A percentile compares a stretch with the other conserved stretches of the same genome.
These are phyloP conservation scores for Spodoptera picta DNA, from an alignment of 2,888 invertebrate species.

Conservation along the genomic window DNA sequence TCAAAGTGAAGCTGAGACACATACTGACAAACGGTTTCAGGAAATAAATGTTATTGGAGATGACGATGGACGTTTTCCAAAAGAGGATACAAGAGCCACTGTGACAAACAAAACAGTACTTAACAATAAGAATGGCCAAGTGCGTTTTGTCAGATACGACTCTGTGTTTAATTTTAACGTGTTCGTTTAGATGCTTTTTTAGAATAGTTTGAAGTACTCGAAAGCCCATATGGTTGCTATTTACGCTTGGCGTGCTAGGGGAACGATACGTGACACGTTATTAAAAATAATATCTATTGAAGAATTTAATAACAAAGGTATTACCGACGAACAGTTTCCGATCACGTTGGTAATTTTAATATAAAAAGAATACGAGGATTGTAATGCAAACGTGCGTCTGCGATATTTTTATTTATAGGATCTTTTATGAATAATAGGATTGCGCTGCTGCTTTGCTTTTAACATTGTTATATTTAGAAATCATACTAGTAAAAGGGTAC, in stretches of 20 bases:
- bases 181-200: slow-evolving; percentile 19
- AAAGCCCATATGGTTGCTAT: slow-evolving; percentile 50
- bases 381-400: slow-evolving; percentile 53
- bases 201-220: slow-evolving; percentile 31
- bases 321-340: slow-evolving; percentile 55
- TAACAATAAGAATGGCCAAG: slow-evolving; percentile 25
- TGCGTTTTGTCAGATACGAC: slow-evolving; percentile 28
- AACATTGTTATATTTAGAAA: too few relatives aligned
- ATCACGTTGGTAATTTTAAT: slow-evolving; percentile 63
- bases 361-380: slow-evolving; percentile 44
- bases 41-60: slow-evolving; percentile 52
- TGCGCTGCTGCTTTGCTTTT: neutral
- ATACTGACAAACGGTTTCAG: slow-evolving; percentile 58
- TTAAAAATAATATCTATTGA: slow-evolving; percentile 60
- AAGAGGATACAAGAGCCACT: slow-evolving; percentile 41
- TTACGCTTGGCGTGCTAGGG: slow-evolving; percentile 57
- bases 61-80: slow-evolving; percentile 48
- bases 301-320: slow-evolving; percentile 64
- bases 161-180: slow-evolving; percentile 24
- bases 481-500: too few relatives aligned
- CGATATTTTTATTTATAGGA: slow-evolving; percentile 14
- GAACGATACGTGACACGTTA: slow-evolving; percentile 64
- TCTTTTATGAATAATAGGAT: slow-evolving; percentile 8
- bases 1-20: slow-evolving; percentile 67
- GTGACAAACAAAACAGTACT: slow-evolving; percentile 36